Conservation (phyloP, 2,113 vertebrate species). For the Nanorana parkeri region DNA sequence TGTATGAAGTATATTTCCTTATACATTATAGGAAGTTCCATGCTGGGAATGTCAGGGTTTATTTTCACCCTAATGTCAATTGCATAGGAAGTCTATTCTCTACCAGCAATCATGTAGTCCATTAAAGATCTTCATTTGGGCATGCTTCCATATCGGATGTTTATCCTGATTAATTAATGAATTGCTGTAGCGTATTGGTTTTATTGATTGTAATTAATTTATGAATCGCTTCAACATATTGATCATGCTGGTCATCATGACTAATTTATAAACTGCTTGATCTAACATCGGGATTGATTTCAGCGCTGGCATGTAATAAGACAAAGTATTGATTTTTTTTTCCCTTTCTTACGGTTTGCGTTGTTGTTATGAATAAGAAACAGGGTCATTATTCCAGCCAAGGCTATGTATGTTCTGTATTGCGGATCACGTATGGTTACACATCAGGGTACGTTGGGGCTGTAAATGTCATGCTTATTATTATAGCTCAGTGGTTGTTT, state of each 20-base stretch:
- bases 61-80: slow-evolving; percentile 21
- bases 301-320: slow-evolving; percentile 45
- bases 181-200: slow-evolving; percentile 52
- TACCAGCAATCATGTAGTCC: slow-evolving; percentile 33
- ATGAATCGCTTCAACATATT: slow-evolving; percentile 51
- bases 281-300: slow-evolving; percentile 52
- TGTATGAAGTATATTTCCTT: neutral
- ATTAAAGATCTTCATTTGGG: slow-evolving; percentile 41
- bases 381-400: slow-evolving; percentile 30
- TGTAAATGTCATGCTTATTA: neutral
- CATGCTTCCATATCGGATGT: slow-evolving; percentile 23
- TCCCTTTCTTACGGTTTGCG: neutral
- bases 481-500: neutral
- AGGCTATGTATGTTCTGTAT: neutral
- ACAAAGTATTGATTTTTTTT: slow-evolving; percentile 45
- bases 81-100: slow-evolving; percentile 25
- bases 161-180: slow-evolving; percentile 52
- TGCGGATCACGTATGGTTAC: neutral
- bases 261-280: slow-evolving; percentile 56
- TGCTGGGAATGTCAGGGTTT: slow-evolving; percentile 32
- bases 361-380: slow-evolving; percentile 54
- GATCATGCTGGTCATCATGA: slow-evolving; percentile 53
- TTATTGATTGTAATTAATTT: slow-evolving; percentile 55
- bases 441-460: neutral
- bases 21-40: slow-evolving; percentile 30